These are phyloP conservation scores for Oscheius myriophilus DNA, from an alignment of 2,888 invertebrate species.

Conservation along the genomic window DNA sequence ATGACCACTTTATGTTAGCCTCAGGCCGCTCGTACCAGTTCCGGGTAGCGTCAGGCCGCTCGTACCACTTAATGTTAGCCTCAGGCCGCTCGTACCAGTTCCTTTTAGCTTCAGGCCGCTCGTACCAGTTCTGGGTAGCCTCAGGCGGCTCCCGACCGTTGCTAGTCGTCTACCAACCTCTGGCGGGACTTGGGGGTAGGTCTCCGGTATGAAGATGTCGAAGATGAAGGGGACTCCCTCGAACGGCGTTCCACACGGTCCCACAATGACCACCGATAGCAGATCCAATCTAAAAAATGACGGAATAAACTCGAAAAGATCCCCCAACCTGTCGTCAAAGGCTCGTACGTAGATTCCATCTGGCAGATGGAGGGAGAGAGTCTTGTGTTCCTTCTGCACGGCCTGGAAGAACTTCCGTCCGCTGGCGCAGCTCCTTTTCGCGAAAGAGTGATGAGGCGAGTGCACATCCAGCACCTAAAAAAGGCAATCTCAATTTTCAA, in stretches of 20 bases:
- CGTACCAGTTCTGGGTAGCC: no score
- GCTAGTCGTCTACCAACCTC: no score
- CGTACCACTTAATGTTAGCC: no score
- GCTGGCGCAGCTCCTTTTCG: background rate
- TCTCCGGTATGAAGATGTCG: constrained; percentile 26
- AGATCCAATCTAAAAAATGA: constrained; percentile 29
- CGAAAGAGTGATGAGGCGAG: background rate
- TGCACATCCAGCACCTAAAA: background rate
- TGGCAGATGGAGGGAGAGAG: constrained; percentile 29
- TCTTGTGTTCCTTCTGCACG: constrained; percentile 21
- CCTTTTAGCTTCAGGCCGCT: no score
- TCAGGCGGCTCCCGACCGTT: no score
- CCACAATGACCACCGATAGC: constrained; percentile 29
- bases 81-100: no score
- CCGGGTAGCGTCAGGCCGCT: no score
- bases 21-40: no score
- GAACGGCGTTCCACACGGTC: constrained; percentile 33
- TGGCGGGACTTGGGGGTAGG: constrained; percentile 30
- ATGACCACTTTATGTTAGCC: no score
- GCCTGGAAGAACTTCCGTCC: background rate
- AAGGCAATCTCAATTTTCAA: background rate
- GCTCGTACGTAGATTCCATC: constrained; percentile 31
- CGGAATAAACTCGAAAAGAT: background rate
- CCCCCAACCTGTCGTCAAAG: constrained; percentile 28
- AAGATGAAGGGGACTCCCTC: constrained; percentile 36